These are phyloP conservation scores for Mayetiola destructor DNA, from an alignment of 2,888 invertebrate genomes.

Conservation along the genomic window DNA sequence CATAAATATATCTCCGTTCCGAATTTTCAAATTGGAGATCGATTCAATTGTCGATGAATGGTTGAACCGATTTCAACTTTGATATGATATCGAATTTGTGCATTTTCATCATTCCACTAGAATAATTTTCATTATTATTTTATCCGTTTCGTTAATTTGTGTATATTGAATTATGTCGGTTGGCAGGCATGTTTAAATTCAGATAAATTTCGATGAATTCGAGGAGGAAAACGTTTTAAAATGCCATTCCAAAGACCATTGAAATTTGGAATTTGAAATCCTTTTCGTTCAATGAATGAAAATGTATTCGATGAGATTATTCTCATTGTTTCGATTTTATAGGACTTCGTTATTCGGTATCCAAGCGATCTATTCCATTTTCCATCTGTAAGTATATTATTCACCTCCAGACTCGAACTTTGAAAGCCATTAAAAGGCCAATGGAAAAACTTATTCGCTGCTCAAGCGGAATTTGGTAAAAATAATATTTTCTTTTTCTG, in stretches of 20 bases:
- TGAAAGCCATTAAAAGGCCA: background rate
- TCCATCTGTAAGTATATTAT: background rate
- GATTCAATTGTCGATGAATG: too few relatives aligned
- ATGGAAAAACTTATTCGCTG: too few relatives aligned
- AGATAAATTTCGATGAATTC: constrained; percentile 1
- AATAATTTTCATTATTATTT: too few relatives aligned
- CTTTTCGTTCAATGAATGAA: too few relatives aligned
- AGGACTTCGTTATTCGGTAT: background rate
- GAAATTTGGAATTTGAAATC: background rate
- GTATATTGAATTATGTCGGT: background rate
- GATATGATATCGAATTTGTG: too few relatives aligned
- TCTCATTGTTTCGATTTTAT: background rate
- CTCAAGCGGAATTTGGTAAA: too few relatives aligned
- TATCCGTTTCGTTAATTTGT: constrained; percentile 6
- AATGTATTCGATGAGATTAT: constrained; percentile 1
- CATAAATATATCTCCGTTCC: too few relatives aligned
- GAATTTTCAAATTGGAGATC: too few relatives aligned
- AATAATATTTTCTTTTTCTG: background rate
- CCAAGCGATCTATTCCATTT: too few relatives aligned
- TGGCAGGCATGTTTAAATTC: background rate
- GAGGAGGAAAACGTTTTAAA: background rate
- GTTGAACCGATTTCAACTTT: too few relatives aligned
- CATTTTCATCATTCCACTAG: too few relatives aligned
- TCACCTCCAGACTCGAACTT: background rate
- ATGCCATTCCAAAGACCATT: background rate